Evolutionary conservation across 2,797 vertebrate species (phyloP).

Genomic region (Borostomias antarcticus): DNA sequence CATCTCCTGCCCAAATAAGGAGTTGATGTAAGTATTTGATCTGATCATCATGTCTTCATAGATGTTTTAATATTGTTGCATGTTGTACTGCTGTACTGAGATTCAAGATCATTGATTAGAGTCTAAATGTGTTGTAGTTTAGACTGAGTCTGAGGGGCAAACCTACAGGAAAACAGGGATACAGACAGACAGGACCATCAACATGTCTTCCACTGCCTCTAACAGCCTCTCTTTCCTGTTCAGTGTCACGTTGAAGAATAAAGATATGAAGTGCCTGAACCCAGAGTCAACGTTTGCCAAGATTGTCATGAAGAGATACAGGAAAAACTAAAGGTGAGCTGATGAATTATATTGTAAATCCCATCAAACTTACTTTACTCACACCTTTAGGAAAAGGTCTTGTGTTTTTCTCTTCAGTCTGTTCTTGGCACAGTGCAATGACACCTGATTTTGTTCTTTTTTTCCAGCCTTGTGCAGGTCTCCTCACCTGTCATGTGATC

Average conservation of each 20-base stretch:
- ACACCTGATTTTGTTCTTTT: too few relatives aligned
- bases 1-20: neutral
- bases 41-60: neutral
- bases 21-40: constrained; percentile 17
- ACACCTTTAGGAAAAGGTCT: neutral
- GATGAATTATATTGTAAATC: neutral
- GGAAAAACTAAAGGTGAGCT: neutral
- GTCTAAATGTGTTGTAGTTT: neutral
- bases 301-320: neutral
- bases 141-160: neutral
- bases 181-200: neutral
- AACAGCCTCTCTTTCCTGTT: neutral
- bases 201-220: neutral
- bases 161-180: neutral
- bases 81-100: too few relatives aligned
- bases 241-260: neutral
- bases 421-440: too few relatives aligned
- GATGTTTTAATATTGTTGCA: neutral
- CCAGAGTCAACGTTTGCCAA: neutral
- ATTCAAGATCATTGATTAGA: too few relatives aligned
- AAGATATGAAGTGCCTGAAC: neutral
- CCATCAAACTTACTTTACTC: neutral
- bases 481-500: neutral
- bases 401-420: neutral
- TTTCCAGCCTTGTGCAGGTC: too few relatives aligned